A percentile compares a stretch with the other conserved stretches of the same genome.
phyloP scores from a whole-genome alignment of 2,888 invertebrate genomes.

The Mycalesis mineus region DNA sequence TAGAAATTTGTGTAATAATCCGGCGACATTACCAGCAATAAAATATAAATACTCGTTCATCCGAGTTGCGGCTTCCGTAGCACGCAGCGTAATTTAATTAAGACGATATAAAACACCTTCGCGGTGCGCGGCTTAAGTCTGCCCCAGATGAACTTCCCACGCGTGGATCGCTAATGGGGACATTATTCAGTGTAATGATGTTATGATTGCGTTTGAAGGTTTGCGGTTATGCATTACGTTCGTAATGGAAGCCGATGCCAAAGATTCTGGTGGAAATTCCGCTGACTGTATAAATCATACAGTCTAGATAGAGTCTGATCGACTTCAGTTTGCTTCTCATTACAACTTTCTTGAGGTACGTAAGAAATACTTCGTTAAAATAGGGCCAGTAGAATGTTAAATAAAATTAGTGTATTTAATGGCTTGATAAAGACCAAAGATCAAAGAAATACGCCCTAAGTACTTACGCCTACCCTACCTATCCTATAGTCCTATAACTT shows the following conservation, averaged over 20 bases:
- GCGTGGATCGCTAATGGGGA: conserved; percentile 44
- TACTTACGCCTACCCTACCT: too few relatives aligned
- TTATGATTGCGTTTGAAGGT: conserved; percentile 29
- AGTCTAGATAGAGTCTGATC: too few relatives aligned
- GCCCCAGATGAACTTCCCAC: conserved; percentile 56
- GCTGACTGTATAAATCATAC: too few relatives aligned
- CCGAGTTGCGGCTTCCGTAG: conserved; percentile 20
- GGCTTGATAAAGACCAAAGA: too few relatives aligned
- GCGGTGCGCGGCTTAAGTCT: conserved; percentile 51
- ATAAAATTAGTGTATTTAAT: too few relatives aligned
- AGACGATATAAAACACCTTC: conserved; percentile 58
- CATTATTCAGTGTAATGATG: conserved; percentile 49
- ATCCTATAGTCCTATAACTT: too few relatives aligned
- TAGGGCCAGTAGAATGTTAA: too few relatives aligned
- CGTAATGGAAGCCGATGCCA: not conserved
- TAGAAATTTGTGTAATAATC: not conserved
- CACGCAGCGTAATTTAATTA: conserved; percentile 60
- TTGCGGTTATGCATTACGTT: conserved; percentile 21
- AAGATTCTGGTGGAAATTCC: not conserved
- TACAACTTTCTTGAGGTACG: too few relatives aligned
- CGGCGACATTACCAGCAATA: not conserved
- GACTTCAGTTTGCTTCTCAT: too few relatives aligned
- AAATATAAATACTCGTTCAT: conserved; percentile 5
- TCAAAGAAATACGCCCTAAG: too few relatives aligned
- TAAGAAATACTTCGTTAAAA: too few relatives aligned